A percentile compares a stretch with the other conserved stretches of the same genome.
These are phyloP conservation scores for Rhegmatorhina hoffmannsi DNA, from an alignment of 2,113 vertebrate species.

Conservation along the genomic window DNA sequence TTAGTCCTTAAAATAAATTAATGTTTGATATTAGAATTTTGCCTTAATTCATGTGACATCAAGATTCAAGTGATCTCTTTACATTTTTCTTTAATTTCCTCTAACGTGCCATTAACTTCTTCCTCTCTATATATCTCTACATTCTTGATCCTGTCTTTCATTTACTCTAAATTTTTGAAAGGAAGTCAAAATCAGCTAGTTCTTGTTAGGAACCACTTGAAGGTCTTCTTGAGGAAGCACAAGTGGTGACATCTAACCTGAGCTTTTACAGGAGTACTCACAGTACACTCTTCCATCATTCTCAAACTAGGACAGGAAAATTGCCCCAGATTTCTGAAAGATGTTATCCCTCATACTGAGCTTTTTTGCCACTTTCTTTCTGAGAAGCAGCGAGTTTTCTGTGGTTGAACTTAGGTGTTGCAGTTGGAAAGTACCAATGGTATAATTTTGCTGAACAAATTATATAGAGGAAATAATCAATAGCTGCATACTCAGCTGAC, in stretches of 20 bases:
- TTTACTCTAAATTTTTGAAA: not conserved
- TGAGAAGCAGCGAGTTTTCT: not conserved
- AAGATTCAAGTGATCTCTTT: not conserved
- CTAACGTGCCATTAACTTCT: rapidly evolving
- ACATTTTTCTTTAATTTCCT: not conserved
- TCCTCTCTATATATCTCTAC: not conserved
- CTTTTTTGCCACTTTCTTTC: not conserved
- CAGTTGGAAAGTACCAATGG: not conserved
- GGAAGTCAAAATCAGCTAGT: not conserved
- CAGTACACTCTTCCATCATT: not conserved
- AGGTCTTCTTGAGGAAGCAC: not conserved
- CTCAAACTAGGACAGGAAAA: not conserved
- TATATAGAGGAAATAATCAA: not conserved
- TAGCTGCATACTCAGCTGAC: not conserved
- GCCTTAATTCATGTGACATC: not conserved
- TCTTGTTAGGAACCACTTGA: not conserved
- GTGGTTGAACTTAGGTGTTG: not conserved
- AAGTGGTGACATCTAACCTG: not conserved
- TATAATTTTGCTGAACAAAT: not conserved
- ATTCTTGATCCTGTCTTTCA: not conserved
- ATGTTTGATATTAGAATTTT: not conserved
- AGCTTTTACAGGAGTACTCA: not conserved
- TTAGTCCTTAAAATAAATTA: not conserved
- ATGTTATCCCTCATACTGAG: not conserved
- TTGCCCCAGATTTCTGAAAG: not conserved